Base-by-base conservation (phyloP, 1,140 invertebrate species). In the Subanguina moxae region DNA sequence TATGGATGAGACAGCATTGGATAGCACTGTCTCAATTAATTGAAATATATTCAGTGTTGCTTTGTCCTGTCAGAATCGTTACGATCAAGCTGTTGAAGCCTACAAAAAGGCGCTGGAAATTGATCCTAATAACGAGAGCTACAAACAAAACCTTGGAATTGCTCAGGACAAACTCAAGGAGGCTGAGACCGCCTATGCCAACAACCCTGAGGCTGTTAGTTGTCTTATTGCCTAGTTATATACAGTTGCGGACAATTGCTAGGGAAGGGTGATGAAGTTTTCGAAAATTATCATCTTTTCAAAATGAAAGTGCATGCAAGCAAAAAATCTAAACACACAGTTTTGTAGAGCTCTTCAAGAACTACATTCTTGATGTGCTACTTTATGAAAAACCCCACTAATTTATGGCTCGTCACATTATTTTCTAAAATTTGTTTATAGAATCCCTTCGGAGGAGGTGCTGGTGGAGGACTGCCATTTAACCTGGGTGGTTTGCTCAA, bases 71-170 rank as follows among this genome's bases (percentile, higher is more conserved):
- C 83, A 94, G 64, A 88, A 90, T 59, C 87, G 89, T 73, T 89
- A 90, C 80, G 87, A 88, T 62, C 89, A 93, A 79, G 93, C 94
- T 0, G 88, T 89, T 62, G 87, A 89, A 63, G 90, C 90, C 52
- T 97, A 94, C 84, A 86, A 89, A 73, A 91, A 90, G 76, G 94
- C 94, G 1, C 83, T 92, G 23, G 88, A 92, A 80, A 84, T 96
- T 67, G 94, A 97, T 77, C 93, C 94, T 15, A 88, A 89, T 48
- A 97, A 96, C 84, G 89, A 91, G 73, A 61, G 90, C 78, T 94
- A 95, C 83, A 87, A 88, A 65, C 90, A 89, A 78, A 96, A 96
- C 86, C 84, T 96, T 63, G 86, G 88, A 76, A 85, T 91, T 45
- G 87, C 89, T 1, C 87, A 91, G 78, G 88, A 90, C 68, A 87